These are phyloP conservation scores for Barbus barbus DNA, from an alignment of 2,113 vertebrate species.

Conservation along the genomic window DNA sequence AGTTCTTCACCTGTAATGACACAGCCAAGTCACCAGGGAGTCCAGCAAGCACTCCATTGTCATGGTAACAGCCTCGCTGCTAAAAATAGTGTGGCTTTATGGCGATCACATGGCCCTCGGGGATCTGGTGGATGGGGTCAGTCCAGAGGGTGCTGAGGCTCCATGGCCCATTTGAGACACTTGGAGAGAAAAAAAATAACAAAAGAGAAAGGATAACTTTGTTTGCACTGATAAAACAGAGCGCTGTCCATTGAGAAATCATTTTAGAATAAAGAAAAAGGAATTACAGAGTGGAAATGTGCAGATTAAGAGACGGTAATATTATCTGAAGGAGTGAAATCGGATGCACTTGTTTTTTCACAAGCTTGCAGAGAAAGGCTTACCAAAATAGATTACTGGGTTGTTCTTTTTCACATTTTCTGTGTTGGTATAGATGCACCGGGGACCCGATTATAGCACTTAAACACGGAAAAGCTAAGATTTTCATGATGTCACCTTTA, in stretches of 20 bases:
- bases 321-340: too few species aligned
- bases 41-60: slow-evolving; percentile 47
- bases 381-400: too few species aligned
- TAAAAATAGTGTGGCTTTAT: slow-evolving; percentile 64
- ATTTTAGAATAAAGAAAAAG: neutral
- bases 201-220: slow-evolving; percentile 43
- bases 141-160: neutral
- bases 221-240: slow-evolving; percentile 12
- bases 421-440: too few species aligned
- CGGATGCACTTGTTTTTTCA: too few species aligned
- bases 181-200: slow-evolving; percentile 16
- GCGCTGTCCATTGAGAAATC: neutral
- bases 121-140: slow-evolving; percentile 7
- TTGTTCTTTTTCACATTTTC: too few species aligned
- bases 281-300: too few species aligned
- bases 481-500: too few species aligned
- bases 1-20: slow-evolving; percentile 36
- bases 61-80: slow-evolving; percentile 54
- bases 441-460: too few species aligned
- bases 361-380: too few species aligned
- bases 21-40: slow-evolving; percentile 40
- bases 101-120: slow-evolving; percentile 44
- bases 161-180: slow-evolving; percentile 34
- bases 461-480: too few species aligned
- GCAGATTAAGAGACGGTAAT: too few species aligned